These are phyloP conservation scores for Rhamnusium bicolor DNA, from an alignment of 2,888 invertebrate species.

Conservation along the genomic window DNA sequence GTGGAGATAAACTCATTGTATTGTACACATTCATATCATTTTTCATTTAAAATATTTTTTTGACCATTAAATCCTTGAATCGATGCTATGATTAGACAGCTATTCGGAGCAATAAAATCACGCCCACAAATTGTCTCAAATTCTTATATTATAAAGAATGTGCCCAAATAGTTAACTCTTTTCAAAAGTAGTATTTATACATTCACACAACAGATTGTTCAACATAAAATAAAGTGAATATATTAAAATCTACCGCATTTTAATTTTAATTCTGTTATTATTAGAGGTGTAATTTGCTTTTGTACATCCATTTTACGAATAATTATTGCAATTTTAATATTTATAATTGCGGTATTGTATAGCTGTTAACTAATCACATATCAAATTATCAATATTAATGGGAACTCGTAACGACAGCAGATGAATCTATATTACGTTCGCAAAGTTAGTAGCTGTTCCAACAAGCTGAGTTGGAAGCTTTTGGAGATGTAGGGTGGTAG, in stretches of 20 bases:
- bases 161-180: too few species aligned
- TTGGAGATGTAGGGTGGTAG: neutral
- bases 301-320: neutral
- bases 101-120: too few species aligned
- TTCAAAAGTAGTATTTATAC: neutral
- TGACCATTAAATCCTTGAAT: too few species aligned
- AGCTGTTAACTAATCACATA: slow-evolving; percentile 8
- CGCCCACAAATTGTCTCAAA: too few species aligned
- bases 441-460: neutral
- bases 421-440: slow-evolving; percentile 6
- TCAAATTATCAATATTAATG: slow-evolving; percentile 4
- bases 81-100: too few species aligned
- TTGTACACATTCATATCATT: too few species aligned
- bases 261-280: neutral
- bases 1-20: too few species aligned
- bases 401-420: neutral
- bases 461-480: neutral
- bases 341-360: neutral
- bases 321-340: neutral
- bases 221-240: neutral
- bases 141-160: too few species aligned
- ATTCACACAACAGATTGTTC: neutral
- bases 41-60: too few species aligned
- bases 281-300: neutral
- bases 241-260: neutral